Evolutionary conservation across 2,113 vertebrate species (phyloP), one percentile per base, ranked within the genome.

Genomic region (Synchiropus splendidus): DNA sequence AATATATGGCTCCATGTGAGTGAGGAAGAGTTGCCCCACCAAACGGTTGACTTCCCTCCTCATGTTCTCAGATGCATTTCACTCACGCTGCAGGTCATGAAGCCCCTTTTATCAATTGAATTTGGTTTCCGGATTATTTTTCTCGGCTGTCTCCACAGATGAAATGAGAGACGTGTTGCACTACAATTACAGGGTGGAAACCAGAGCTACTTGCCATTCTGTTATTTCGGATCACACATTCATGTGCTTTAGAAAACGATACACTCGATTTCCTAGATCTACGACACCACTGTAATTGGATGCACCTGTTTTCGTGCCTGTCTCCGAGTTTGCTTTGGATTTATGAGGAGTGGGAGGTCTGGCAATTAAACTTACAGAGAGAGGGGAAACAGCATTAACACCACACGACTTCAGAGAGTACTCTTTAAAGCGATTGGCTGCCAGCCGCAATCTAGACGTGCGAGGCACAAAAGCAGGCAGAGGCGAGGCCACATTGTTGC

Each of bases 371-470:
- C 21, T 27, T n/a, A n/a, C n/a, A n/a, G n/a, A n/a, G n/a, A 13
- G 48, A 56, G 42, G 64, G 59, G 62, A 52, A 68, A 70, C 63
- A 67, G 54, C 59, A 70, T 70, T 62, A 69, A 55, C 48, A 52
- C 63, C 50, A 47, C 58, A 36, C 35, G 31, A 57, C 43, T 51
- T 18, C 21, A 14, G 53, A 68, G 55, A 42, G 69, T 9, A 30
- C 54, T 70, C 61, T 62, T 52, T 27, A 27, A 27, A 48, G 52
- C 58, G 48, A 74, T 58, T 65, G 57, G 57, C 62, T 71, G 51
- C 44, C 2, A 55, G 51, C 48, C 31, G 9, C 51, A 54, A 68
- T 63, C 68, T 45, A 58, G 16, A 48, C 43, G 21, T 42, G 51
- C 12, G 18, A 43, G 32, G 37, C 40, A 55, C 27, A 56, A 63